phyloP scores from a whole-genome alignment of 2,113 vertebrate genomes.

The Crotalus horridus region DNA sequence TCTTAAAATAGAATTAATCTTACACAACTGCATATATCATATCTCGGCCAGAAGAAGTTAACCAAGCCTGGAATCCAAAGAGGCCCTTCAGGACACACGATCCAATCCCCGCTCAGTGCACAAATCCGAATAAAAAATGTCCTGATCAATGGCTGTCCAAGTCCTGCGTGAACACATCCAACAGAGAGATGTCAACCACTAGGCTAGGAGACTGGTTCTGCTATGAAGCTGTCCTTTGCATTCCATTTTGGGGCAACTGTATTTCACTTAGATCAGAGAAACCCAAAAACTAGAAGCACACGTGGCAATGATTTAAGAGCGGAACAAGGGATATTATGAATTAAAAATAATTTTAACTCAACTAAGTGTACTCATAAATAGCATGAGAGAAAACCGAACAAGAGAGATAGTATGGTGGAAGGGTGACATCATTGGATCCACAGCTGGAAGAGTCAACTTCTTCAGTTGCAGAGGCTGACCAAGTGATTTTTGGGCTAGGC shows the following conservation, averaged over 20 bases:
- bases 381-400: not conserved
- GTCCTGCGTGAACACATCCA: not conserved
- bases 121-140: not conserved
- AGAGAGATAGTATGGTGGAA: not conserved
- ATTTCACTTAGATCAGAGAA: not conserved
- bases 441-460: not conserved
- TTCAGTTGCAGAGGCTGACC: not conserved
- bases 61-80: not conserved
- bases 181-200: not conserved
- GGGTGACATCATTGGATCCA: not conserved
- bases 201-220: not conserved
- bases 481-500: not conserved
- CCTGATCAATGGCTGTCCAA: not conserved
- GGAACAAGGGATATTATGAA: not conserved
- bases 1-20: not conserved
- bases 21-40: not conserved
- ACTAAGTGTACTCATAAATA: not conserved
- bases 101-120: not conserved
- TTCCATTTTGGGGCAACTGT: not conserved
- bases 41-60: not conserved
- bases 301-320: not conserved
- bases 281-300: not conserved
- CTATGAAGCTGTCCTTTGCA: not conserved
- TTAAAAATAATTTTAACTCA: not conserved
- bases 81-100: not conserved